Evolutionary conservation across 2,797 vertebrate species (phyloP).

Genomic region (Rhynchonycteris naso): DNA sequence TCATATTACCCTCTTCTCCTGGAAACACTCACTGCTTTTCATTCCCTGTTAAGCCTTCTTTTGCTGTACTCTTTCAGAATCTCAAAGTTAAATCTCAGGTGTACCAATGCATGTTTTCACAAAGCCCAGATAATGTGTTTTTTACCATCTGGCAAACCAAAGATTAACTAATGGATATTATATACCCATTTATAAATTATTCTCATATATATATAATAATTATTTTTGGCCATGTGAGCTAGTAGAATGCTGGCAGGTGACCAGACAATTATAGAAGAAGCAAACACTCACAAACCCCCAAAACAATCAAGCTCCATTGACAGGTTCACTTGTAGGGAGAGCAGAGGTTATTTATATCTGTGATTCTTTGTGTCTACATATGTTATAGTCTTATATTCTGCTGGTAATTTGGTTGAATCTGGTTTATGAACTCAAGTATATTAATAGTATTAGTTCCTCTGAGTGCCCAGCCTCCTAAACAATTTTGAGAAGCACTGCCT

Average conservation of each 20-base stretch:
- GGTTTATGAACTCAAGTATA: neutral
- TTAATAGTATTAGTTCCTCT: neutral
- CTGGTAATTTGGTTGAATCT: slow-evolving; percentile 39
- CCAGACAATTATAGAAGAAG: neutral
- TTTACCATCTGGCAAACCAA: slow-evolving; percentile 17
- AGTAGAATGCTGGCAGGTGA: neutral
- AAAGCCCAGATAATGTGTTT: neutral
- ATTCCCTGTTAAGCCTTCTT: neutral
- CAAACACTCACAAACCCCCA: slow-evolving; percentile 20
- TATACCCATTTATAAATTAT: slow-evolving; percentile 6
- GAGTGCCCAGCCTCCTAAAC: neutral
- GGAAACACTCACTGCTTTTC: neutral
- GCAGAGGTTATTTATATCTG: neutral
- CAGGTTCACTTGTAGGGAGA: neutral
- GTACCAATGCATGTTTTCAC: neutral
- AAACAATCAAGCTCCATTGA: neutral
- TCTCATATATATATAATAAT: neutral
- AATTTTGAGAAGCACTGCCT: neutral
- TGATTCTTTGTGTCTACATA: neutral
- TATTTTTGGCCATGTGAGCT: neutral
- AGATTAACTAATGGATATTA: slow-evolving; percentile 1
- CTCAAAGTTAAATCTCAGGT: neutral
- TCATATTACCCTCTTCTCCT: neutral
- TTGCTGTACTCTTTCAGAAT: neutral
- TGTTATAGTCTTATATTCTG: neutral